Evolutionary conservation across 2,888 invertebrate species (phyloP), one percentile per base, ranked within the genome.

Genomic region (Rhimphoctona megacephalus): DNA sequence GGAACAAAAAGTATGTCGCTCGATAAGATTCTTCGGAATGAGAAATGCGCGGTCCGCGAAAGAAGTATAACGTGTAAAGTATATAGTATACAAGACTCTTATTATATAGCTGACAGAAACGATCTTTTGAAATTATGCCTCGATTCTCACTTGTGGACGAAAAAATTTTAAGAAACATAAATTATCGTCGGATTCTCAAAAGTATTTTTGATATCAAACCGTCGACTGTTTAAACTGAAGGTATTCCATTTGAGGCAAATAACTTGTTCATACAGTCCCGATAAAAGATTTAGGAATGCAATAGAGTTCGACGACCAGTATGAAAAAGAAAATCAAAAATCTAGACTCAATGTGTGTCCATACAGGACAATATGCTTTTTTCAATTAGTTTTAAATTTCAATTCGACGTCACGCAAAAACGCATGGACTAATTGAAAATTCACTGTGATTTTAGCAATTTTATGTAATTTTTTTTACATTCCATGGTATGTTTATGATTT

Each of bases 1-100:
- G 52, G 66, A 77, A 30, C 19, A 39, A 64, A 83, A 83, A 57
- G 73, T 46, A 36, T 64, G 46, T 64, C 70, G 39, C 39, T 77
- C 61, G 2, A 57, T 57, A 39, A 57, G 8, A 43, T 17, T 30
- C 67, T 4, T n/a, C 6, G n/a, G 19, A 33, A 79, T 14, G 14
- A 57, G 25, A 30, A 57, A 70, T 33, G 54, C 39, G 54, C n/a
- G 22, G 54, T 8, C 22, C 9, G 8, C 4, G 9, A 54, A 22
- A 3, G 8, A 54, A 52, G n/a, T 52, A n/a, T n/a, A 52, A 19
- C 52, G n/a, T 52, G n/a, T 52, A 19, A 49, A 52, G n/a, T 52
- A 52, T n/a, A 52, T 52, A 7, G 52, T 52, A n/a, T 52, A 52
- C 7, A 39, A 39, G 0, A 9, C 39, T 1, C 39, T 39, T 39